phyloP scores from a whole-genome alignment of 2,113 vertebrate species.

The Hippolais icterina region DNA sequence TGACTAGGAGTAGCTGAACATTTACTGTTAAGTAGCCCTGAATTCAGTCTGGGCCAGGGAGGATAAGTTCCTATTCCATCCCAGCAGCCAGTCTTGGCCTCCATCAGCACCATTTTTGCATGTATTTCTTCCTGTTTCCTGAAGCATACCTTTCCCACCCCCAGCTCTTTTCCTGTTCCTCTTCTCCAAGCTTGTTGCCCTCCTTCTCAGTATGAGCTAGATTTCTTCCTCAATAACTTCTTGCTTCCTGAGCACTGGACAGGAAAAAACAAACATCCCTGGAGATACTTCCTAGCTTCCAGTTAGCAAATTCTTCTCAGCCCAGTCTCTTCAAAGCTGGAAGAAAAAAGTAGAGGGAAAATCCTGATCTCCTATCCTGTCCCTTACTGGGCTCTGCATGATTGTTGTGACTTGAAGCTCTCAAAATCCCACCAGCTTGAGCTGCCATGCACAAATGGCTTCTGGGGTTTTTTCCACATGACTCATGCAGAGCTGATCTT shows the following conservation, averaged over 20 bases:
- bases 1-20: not conserved
- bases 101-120: not conserved
- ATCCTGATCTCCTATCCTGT: not conserved
- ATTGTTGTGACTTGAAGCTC: not conserved
- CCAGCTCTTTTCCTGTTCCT: not conserved
- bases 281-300: not conserved
- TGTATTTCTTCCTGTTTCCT: not conserved
- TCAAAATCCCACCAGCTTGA: not conserved
- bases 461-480: not conserved
- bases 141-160: not conserved
- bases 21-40: not conserved
- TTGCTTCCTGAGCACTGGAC: not conserved
- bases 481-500: not conserved
- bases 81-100: not conserved
- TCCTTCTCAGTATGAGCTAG: not conserved
- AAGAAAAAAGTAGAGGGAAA: not conserved
- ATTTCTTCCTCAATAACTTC: not conserved
- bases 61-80: not conserved
- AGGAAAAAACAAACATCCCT: not conserved
- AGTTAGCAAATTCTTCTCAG: not conserved
- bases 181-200: not conserved
- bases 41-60: not conserved
- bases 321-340: not conserved
- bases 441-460: not conserved
- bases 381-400: not conserved